phyloP scores from a whole-genome alignment of 2,113 vertebrate genomes.

The Corythornis vintsioides region DNA sequence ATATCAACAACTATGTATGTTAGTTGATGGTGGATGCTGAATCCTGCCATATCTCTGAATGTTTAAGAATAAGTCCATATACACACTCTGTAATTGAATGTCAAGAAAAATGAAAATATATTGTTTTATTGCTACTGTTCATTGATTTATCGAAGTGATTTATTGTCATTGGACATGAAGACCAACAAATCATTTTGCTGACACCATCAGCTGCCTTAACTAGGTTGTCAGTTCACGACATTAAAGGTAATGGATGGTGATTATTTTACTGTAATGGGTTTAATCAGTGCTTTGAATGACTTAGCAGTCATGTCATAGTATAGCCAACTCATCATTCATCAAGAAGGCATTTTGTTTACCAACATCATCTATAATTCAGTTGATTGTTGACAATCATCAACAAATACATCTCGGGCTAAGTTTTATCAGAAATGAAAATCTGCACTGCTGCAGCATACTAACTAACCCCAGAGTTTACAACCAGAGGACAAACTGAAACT shows the following conservation, averaged over 20 bases:
- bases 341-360: constrained; percentile 79
- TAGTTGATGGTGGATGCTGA: constrained; percentile 44
- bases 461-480: neutral
- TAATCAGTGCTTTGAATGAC: constrained; percentile 84
- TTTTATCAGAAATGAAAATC: constrained; percentile 77
- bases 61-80: constrained; percentile 77
- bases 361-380: constrained; percentile 83
- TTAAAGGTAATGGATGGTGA: constrained; percentile 85
- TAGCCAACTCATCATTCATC: constrained; percentile 78
- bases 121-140: constrained; percentile 83
- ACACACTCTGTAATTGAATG: constrained; percentile 81
- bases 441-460: constrained; percentile 48
- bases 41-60: constrained; percentile 62
- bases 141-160: constrained; percentile 84
- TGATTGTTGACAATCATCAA: constrained; percentile 81
- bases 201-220: constrained; percentile 85
- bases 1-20: constrained; percentile 7
- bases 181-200: constrained; percentile 81
- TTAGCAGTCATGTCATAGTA: constrained; percentile 79
- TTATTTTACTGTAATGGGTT: constrained; percentile 85
- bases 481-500: neutral
- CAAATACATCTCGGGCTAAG: constrained; percentile 74
- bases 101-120: constrained; percentile 84
- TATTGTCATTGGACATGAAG: constrained; percentile 76
- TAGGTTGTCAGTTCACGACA: constrained; percentile 83